These are phyloP conservation scores for Calliphora vomitoria DNA, from an alignment of 2,888 invertebrate genomes.

Conservation along the genomic window DNA sequence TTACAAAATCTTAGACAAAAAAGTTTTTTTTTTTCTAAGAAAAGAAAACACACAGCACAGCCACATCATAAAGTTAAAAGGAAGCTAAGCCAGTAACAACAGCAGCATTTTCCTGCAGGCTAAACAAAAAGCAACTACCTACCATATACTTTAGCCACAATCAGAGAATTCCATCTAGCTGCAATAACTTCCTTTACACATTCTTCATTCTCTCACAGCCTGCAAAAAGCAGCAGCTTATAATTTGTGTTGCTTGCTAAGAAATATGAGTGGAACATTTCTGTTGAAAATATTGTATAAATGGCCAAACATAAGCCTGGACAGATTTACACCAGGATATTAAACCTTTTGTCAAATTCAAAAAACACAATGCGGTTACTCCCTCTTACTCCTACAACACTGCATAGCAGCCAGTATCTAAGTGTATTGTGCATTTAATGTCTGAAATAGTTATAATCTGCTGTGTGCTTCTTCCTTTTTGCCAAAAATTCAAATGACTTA, in stretches of 20 bases:
- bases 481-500: conserved; percentile 28
- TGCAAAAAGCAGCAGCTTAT: not conserved
- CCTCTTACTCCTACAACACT: not conserved
- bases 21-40: not conserved
- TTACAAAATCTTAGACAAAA: not conserved
- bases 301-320: conserved; percentile 36
- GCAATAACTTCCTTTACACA: not conserved
- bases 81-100: conserved; percentile 16
- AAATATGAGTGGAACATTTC: too few relatives aligned
- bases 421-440: not conserved
- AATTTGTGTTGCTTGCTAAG: too few relatives aligned
- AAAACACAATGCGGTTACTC: not conserved
- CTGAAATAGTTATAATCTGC: not conserved
- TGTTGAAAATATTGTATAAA: conserved; percentile 35
- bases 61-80: conserved; percentile 26
- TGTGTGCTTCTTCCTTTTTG: not conserved
- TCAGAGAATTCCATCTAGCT: conserved; percentile 13
- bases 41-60: conserved; percentile 6
- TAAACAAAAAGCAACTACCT: not conserved
- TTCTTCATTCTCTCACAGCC: not conserved
- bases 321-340: conserved; percentile 59
- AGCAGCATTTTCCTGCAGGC: not conserved
- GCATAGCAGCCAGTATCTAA: not conserved
- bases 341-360: conserved; percentile 48
- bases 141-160: not conserved